Evolutionary conservation across 2,797 vertebrate species (phyloP).

Genomic region (Macrochelys suwanniensis): DNA sequence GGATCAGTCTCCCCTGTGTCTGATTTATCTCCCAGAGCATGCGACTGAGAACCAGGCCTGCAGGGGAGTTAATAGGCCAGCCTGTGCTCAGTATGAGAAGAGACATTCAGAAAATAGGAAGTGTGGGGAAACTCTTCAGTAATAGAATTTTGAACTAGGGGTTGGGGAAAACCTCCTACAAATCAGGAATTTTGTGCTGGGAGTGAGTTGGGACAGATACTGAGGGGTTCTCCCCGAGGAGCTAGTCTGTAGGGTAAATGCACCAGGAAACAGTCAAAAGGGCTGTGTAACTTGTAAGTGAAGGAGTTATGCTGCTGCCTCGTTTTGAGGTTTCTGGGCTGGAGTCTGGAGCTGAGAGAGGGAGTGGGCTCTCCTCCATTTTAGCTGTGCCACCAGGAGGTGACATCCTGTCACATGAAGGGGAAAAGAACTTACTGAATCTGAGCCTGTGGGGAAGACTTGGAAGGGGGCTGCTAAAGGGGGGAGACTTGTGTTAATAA

Average conservation of each 20-base stretch:
- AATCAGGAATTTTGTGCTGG: fast-evolving
- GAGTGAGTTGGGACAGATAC: neutral
- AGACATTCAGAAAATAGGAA: neutral
- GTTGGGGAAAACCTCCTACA: neutral
- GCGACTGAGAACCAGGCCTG: fast-evolving
- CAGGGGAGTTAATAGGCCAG: neutral
- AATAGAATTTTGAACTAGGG: neutral
- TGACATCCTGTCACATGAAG: neutral
- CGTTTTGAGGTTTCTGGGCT: neutral
- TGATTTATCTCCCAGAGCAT: neutral
- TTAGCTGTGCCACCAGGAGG: neutral
- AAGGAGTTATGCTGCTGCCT: neutral
- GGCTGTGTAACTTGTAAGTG: neutral
- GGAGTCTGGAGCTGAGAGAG: neutral
- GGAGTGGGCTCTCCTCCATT: neutral
- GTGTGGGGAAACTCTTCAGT: fast-evolving
- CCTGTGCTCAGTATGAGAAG: neutral
- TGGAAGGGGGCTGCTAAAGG: neutral
- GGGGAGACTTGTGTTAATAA: neutral
- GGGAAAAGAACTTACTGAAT: neutral
- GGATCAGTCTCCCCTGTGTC: neutral
- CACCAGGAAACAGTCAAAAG: neutral
- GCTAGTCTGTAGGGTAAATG: neutral
- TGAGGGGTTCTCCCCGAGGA: neutral
- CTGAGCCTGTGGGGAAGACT: neutral